A percentile compares a stretch with the other conserved stretches of the same genome.
Conservation (phyloP, 2,113 vertebrate species). For the Indicator indicator region DNA sequence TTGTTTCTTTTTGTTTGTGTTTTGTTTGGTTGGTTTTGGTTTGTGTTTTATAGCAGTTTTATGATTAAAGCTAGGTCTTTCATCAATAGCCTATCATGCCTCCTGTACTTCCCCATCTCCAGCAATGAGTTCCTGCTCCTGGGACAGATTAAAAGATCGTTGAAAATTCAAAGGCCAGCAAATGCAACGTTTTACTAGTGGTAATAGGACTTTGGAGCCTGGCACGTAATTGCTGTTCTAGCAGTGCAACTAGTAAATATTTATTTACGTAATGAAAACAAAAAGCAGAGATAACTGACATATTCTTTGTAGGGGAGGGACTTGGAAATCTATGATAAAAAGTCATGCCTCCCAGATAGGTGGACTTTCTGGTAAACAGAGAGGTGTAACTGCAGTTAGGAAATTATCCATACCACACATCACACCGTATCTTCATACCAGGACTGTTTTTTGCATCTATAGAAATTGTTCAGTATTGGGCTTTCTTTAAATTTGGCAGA, state of each 20-base stretch:
- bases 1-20: too few relatives aligned
- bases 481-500: not conserved
- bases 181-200: not conserved
- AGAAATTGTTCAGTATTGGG: not conserved
- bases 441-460: not conserved
- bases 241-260: constrained; percentile 62
- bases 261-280: constrained; percentile 50
- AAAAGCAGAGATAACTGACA: constrained; percentile 55
- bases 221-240: not conserved
- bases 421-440: not conserved
- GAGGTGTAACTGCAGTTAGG: not conserved
- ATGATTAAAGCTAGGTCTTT: not conserved
- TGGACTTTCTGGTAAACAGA: not conserved
- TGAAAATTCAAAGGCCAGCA: not conserved
- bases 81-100: not conserved
- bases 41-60: not conserved
- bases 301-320: constrained; percentile 16
- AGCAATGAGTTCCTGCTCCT: not conserved
- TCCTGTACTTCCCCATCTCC: not conserved
- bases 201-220: not conserved
- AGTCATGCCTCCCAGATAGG: not conserved
- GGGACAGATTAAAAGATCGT: not conserved
- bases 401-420: not conserved
- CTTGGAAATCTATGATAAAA: constrained; percentile 1
- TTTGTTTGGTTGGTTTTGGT: too few relatives aligned